Evolutionary conservation across 2,113 vertebrate genomes (phyloP).

Genomic region (Furnarius figulus): DNA sequence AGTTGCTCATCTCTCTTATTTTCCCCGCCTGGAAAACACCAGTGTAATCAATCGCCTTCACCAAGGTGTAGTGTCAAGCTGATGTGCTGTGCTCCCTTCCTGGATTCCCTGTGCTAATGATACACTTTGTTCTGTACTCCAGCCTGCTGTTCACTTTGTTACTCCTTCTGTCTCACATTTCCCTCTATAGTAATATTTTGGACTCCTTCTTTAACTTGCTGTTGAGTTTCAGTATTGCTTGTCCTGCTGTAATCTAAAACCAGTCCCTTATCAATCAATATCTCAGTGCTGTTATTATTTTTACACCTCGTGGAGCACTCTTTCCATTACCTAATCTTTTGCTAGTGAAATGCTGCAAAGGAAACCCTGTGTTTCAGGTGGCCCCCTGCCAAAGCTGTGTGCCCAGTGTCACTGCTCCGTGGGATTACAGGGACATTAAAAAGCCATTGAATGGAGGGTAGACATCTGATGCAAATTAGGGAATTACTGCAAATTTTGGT

Average conservation of each 20-base stretch:
- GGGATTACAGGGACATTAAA: neutral
- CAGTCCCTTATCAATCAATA: constrained; percentile 24
- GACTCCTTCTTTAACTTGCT: neutral
- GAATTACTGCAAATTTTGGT: neutral
- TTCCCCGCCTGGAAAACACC: neutral
- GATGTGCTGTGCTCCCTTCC: neutral
- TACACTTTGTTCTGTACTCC: neutral
- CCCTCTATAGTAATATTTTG: neutral
- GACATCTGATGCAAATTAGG: constrained; percentile 4
- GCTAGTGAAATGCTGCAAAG: neutral
- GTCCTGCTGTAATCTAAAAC: constrained; percentile 5
- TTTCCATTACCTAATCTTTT: neutral
- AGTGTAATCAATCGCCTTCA: neutral
- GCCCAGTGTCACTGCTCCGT: neutral
- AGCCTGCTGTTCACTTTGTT: neutral
- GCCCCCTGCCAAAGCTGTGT: neutral
- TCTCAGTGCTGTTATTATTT: constrained; percentile 18
- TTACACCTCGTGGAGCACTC: neutral
- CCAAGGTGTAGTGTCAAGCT: neutral
- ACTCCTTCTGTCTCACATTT: neutral
- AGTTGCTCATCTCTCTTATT: neutral
- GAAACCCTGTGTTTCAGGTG: neutral
- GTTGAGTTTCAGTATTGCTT: neutral
- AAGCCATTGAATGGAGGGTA: neutral
- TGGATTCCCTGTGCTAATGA: neutral